A percentile compares a stretch with the other conserved stretches of the same genome.
These are phyloP conservation scores for Anomalospiza imberbis DNA, from an alignment of 2,797 vertebrate genomes.

Conservation along the genomic window DNA sequence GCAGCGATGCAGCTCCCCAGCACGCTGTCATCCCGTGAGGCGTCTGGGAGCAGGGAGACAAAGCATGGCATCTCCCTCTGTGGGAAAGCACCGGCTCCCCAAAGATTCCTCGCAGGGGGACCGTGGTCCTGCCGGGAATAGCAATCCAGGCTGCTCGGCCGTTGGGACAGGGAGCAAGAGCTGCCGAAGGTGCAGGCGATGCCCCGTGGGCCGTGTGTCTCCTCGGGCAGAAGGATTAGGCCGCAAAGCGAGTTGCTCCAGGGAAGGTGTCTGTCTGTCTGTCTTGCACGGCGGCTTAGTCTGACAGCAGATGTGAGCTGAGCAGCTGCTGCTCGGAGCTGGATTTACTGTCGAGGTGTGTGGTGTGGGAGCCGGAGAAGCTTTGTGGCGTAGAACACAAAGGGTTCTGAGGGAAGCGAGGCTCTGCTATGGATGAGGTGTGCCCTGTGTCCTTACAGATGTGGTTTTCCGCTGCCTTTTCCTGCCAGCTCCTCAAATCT, in stretches of 20 bases:
- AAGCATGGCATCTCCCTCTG: rapidly evolving
- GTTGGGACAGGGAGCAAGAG: background rate
- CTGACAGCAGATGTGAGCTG: background rate
- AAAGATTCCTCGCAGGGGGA: rapidly evolving
- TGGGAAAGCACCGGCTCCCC: background rate
- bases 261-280: rapidly evolving
- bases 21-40: too few relatives aligned
- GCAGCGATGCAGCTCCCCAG: background rate
- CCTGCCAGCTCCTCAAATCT: rapidly evolving
- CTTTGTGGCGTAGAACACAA: too few relatives aligned
- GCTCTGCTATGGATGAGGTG: rapidly evolving
- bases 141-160: rapidly evolving
- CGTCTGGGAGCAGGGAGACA: background rate
- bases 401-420: background rate
- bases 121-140: background rate
- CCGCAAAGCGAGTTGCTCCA: rapidly evolving
- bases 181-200: rapidly evolving
- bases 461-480: background rate
- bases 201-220: background rate
- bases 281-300: rapidly evolving
- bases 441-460: background rate
- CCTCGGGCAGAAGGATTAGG: background rate
- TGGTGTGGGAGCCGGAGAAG: background rate
- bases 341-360: background rate
- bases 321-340: background rate